Conservation (phyloP, 1,140 invertebrate species). For the Drosophila triauraria region DNA sequence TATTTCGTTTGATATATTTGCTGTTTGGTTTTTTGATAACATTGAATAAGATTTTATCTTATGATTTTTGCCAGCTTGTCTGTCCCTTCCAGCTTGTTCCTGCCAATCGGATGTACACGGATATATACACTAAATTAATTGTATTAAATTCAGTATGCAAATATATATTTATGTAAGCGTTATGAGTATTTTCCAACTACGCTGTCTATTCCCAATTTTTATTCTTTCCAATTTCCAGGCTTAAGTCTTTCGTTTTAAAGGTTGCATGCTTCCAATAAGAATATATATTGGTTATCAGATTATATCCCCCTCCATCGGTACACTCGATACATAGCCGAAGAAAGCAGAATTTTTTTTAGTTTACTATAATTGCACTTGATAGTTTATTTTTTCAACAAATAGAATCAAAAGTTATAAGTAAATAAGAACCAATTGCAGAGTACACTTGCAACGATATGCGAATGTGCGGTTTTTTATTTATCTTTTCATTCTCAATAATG, state of each 20-base stretch:
- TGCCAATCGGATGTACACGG: slow-evolving; percentile 51
- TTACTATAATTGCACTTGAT: slow-evolving; percentile 81
- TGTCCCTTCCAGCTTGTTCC: slow-evolving; percentile 40
- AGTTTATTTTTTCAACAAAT: slow-evolving; percentile 37
- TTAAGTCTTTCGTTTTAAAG: slow-evolving; percentile 77
- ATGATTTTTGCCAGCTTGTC: slow-evolving; percentile 48
- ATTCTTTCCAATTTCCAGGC: slow-evolving; percentile 35
- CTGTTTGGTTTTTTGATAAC: slow-evolving; percentile 52
- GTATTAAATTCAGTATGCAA: slow-evolving; percentile 54
- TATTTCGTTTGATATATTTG: slow-evolving; percentile 56
- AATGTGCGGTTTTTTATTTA: slow-evolving; percentile 56
- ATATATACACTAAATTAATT: slow-evolving; percentile 51
- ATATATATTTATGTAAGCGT: slow-evolving; percentile 47
- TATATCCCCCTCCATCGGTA: slow-evolving; percentile 12
- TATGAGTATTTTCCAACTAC: slow-evolving; percentile 27
- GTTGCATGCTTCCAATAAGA: slow-evolving; percentile 13
- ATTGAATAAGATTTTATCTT: slow-evolving; percentile 67
- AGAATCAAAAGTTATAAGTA: neutral
- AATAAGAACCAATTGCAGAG: slow-evolving; percentile 24
- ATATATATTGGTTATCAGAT: slow-evolving; percentile 9
- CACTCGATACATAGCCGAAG: slow-evolving; percentile 52
- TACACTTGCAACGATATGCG: slow-evolving; percentile 50
- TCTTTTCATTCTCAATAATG: slow-evolving; percentile 73
- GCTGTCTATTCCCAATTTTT: slow-evolving; percentile 29
- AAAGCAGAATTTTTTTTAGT: slow-evolving; percentile 74